Evolutionary conservation across 2,797 vertebrate species (phyloP).

Genomic region (Mus caroli): DNA sequence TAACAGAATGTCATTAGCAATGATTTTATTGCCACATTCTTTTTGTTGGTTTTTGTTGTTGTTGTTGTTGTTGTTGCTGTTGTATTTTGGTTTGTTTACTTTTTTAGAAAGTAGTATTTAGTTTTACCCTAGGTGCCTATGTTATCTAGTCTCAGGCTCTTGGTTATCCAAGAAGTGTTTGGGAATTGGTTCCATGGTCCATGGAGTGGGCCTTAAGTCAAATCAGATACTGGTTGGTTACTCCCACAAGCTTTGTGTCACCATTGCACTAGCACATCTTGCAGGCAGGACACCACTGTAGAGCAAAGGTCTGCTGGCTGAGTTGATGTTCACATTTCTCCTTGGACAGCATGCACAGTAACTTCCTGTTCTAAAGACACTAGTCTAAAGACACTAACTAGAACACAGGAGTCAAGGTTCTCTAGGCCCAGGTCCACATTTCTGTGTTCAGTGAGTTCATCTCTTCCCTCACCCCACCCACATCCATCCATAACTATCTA

Average conservation of each 20-base stretch:
- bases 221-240: background rate
- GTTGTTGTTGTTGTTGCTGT: no score
- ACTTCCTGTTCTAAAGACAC: background rate
- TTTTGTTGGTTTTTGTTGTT: background rate
- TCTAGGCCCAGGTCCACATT: background rate
- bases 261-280: background rate
- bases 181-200: background rate
- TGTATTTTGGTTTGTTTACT: background rate
- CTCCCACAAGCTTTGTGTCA: background rate
- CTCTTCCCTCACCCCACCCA: background rate
- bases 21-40: background rate
- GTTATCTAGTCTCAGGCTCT: background rate
- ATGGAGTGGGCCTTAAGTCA: background rate
- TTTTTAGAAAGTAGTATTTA: background rate
- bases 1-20: background rate
- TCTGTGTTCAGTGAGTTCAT: background rate
- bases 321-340: background rate
- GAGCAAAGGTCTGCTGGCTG: background rate
- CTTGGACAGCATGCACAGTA: background rate
- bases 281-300: background rate
- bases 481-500: background rate
- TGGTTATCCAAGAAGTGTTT: background rate
- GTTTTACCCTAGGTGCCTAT: background rate
- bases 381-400: background rate
- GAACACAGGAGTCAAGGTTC: background rate